Base-by-base conservation (phyloP, 2,888 invertebrate genomes). In the Nyleta sp. region DNA sequence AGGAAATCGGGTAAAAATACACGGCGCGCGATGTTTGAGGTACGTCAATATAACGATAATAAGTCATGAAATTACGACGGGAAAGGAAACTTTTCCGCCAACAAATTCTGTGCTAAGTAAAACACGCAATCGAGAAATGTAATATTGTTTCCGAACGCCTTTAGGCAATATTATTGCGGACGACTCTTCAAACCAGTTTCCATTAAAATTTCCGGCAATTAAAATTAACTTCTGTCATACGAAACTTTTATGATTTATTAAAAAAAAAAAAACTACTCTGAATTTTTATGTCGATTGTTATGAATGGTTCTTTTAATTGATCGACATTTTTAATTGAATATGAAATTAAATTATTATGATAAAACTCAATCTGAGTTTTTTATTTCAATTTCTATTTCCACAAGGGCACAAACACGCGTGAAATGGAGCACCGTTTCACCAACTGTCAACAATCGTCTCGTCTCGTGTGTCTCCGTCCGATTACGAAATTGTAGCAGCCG, bases 401-500 rank as follows among this genome's bases (percentile, higher is more conserved):
- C n/a, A n/a, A n/a, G n/a, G n/a, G n/a, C n/a, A n/a, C n/a, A n/a
- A n/a, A n/a, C n/a, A n/a, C n/a, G n/a, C n/a, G n/a, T n/a, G n/a
- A n/a, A n/a, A n/a, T n/a, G n/a, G n/a, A n/a, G n/a, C n/a, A n/a
- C n/a, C 35, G 11, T 35, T 11, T 35, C 11, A n/a, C 10, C 40
- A 40, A 31, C 13, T 50, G 28, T 50, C 31, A 50, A 31, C 10
- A 15, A 11, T 53, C 53, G 53, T 15, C 17, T 6, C 7, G 6
- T 35, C 17, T 28, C 53, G 53, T 53, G 15, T 2, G 35, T 53
- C n/a, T 53, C 22, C 53, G 53, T 35, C 10, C 2, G 38, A 40
- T 72, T 72, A 72, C 20, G 71, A 72, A 72, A 72, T 44, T 60
- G 35, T 35, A 52, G 48, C 62, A 38, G 60, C 17, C 50, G 35